These are phyloP conservation scores for Drosophila barbarae DNA, from an alignment of 2,888 invertebrate genomes.

Conservation along the genomic window DNA sequence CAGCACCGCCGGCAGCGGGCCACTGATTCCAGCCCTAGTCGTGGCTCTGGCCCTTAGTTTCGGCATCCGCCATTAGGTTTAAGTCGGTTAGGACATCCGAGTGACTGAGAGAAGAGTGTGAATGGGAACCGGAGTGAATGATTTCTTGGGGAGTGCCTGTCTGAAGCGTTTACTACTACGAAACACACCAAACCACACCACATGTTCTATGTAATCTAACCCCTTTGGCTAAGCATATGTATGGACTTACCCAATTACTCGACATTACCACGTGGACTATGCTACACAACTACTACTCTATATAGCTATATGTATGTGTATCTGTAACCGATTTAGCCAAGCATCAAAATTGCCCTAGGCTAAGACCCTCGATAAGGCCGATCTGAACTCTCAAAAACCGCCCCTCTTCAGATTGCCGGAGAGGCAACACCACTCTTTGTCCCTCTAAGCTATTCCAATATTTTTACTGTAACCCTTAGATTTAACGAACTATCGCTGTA, in stretches of 20 bases:
- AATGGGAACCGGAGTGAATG: constrained; percentile 10
- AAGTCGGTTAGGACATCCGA: constrained; percentile 18
- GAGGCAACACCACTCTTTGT: constrained; percentile 17
- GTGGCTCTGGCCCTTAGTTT: constrained; percentile 39
- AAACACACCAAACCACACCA: constrained; percentile 2
- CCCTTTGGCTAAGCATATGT: constrained; percentile 33
- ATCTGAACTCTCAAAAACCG: constrained; percentile 12
- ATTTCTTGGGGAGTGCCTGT: constrained; percentile 34
- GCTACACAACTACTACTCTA: constrained; percentile 45
- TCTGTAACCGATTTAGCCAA: constrained; percentile 49
- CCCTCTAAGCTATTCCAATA: constrained; percentile 41
- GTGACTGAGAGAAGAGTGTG: constrained; percentile 18
- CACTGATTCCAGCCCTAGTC: constrained; percentile 34
- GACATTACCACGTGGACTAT: constrained; percentile 40
- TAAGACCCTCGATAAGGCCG: constrained; percentile 32
- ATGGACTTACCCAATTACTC: constrained; percentile 37
- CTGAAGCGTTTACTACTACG: constrained; percentile 15
- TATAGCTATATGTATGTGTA: constrained; percentile 46
- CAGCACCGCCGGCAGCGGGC: constrained; percentile 40
- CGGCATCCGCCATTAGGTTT: constrained; percentile 51
- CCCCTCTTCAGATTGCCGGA: constrained; percentile 10
- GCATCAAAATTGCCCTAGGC: constrained; percentile 43
- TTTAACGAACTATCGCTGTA: constrained; percentile 33
- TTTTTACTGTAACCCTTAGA: constrained; percentile 53
- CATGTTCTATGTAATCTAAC: constrained; percentile 40